phyloP scores from a whole-genome alignment of 2,113 vertebrate species.

The Hyperopisus bebe region DNA sequence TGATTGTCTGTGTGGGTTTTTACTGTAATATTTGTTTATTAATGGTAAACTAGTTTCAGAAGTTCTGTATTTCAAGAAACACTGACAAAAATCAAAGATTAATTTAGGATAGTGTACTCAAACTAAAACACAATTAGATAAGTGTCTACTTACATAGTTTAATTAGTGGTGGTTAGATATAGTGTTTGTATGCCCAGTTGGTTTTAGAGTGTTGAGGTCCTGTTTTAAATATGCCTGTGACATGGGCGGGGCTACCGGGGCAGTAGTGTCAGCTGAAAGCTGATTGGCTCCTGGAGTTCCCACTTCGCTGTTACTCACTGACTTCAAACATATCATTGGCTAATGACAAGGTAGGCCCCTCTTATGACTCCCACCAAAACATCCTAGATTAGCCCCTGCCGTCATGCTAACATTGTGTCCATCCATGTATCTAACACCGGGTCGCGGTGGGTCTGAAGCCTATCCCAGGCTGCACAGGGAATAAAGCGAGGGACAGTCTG shows the following conservation, averaged over 20 bases:
- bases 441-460: not conserved
- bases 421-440: not conserved
- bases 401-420: not conserved
- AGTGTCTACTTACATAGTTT: not conserved
- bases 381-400: not conserved
- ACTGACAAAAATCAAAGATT: not conserved
- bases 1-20: not conserved
- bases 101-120: not conserved
- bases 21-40: not conserved
- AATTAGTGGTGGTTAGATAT: not conserved
- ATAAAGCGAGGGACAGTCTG: not conserved
- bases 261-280: not conserved
- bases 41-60: not conserved
- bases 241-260: not conserved
- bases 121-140: not conserved
- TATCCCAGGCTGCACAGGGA: not conserved
- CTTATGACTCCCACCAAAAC: not conserved
- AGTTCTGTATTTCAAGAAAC: not conserved
- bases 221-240: not conserved
- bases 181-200: not conserved
- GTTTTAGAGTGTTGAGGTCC: not conserved
- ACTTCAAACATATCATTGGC: not conserved
- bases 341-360: not conserved
- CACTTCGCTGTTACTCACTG: not conserved
- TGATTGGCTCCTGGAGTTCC: not conserved